A percentile compares a stretch with the other conserved stretches of the same genome.
phyloP scores from a whole-genome alignment of 2,888 invertebrate genomes.

The Heteromurus nitidus region DNA sequence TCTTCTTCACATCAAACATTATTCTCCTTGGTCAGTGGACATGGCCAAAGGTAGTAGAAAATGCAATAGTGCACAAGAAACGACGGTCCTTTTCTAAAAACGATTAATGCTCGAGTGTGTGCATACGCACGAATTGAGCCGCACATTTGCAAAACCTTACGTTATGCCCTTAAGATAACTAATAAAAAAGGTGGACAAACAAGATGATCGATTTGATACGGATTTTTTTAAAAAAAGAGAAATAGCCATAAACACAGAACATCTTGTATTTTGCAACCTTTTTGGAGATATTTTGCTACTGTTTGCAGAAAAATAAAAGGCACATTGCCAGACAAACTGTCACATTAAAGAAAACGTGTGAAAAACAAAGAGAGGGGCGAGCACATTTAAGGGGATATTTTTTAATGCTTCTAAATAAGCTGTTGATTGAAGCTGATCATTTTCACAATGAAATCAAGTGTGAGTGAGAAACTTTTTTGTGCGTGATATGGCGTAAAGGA shows the following conservation, averaged over 20 bases:
- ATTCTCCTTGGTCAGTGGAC: conserved; percentile 6
- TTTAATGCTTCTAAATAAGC: too few relatives aligned
- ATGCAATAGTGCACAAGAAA: background rate
- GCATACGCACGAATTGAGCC: too few relatives aligned
- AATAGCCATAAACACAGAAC: background rate
- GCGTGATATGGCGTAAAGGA: conserved; percentile 22
- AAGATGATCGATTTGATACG: conserved; percentile 30
- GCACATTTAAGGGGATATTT: too few relatives aligned
- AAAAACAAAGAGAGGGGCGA: too few relatives aligned
- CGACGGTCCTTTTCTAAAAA: conserved; percentile 24
- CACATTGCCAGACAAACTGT: conserved; percentile 16
- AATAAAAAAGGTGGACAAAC: background rate
- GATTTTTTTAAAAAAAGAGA: conserved; percentile 15
- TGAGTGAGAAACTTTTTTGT: conserved; percentile 3
- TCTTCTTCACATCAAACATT: conserved; percentile 1
- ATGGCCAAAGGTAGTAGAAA: background rate
- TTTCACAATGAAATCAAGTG: conserved; percentile 38
- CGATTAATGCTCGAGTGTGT: too few relatives aligned
- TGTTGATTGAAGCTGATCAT: conserved; percentile 49
- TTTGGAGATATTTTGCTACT: background rate
- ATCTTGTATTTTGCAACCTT: too few relatives aligned
- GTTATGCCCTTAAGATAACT: too few relatives aligned
- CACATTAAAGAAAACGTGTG: too few relatives aligned
- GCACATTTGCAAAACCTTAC: too few relatives aligned
- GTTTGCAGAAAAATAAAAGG: background rate